Evolutionary conservation across 2,888 invertebrate species (phyloP).

Genomic region (Salticus scenicus): DNA sequence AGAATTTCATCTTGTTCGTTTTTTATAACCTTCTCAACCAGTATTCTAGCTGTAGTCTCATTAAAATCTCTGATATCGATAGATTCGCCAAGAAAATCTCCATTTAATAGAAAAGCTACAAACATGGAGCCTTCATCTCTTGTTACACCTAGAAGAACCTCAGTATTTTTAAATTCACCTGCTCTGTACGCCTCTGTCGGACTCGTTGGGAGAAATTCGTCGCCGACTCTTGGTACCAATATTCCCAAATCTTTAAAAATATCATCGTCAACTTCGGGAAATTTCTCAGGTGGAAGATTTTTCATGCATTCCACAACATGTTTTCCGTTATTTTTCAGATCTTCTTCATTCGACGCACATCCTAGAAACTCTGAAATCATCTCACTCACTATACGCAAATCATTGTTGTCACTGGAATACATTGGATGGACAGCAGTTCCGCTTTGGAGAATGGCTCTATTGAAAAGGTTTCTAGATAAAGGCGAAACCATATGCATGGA

Average conservation of each 20-base stretch:
- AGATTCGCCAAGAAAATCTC: constrained; percentile 45
- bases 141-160: too few species aligned
- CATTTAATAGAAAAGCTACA: too few species aligned
- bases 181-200: constrained; percentile 27
- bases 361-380: constrained; percentile 21
- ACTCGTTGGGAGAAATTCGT: constrained; percentile 45
- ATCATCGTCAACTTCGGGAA: constrained; percentile 55
- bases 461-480: too few species aligned
- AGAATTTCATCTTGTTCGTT: too few species aligned
- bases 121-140: too few species aligned
- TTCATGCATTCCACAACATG: too few species aligned
- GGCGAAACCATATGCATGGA: constrained; percentile 71
- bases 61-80: not conserved
- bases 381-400: not conserved
- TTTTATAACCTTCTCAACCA: too few species aligned
- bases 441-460: too few species aligned
- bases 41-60: too few species aligned
- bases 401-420: not conserved
- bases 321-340: not conserved
- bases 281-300: constrained; percentile 42
- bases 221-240: too few species aligned
- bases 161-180: constrained; percentile 29
- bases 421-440: constrained; percentile 70
- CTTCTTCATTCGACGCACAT: constrained; percentile 19
- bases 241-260: constrained; percentile 70